Conservation (phyloP, 2,113 vertebrate genomes). For the Indri indri region DNA sequence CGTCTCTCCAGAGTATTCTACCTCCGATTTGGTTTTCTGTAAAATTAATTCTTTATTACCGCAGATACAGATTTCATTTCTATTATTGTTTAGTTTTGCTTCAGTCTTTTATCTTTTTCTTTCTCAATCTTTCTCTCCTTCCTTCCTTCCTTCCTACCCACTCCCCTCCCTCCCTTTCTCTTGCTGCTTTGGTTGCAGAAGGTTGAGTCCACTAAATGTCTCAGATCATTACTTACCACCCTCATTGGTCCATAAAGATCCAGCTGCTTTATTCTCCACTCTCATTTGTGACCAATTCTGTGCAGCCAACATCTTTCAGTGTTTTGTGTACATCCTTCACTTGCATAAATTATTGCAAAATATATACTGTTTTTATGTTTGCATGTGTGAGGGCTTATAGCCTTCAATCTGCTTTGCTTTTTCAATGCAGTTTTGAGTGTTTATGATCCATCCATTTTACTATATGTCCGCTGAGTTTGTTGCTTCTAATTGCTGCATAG, state of each 20-base stretch:
- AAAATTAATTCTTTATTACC: not conserved
- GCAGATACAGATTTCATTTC: not conserved
- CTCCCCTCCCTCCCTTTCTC: not conserved
- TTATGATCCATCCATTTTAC: not conserved
- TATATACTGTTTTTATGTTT: not conserved
- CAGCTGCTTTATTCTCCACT: not conserved
- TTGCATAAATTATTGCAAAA: not conserved
- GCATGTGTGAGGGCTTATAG: not conserved
- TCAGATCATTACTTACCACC: not conserved
- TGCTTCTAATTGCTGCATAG: not conserved
- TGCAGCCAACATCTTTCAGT: not conserved
- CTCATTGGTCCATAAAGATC: not conserved
- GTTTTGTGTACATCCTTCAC: not conserved
- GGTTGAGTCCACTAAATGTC: not conserved
- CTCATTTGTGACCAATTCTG: not conserved
- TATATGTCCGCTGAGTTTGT: not conserved
- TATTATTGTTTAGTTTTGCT: not conserved
- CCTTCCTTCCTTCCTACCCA: no score
- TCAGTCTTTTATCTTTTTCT: not conserved
- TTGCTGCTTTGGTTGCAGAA: not conserved
- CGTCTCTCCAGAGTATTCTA: not conserved
- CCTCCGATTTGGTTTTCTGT: not conserved
- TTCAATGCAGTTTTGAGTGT: not conserved
- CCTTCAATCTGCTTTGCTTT: not conserved
- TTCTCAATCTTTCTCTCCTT: not conserved